Conservation (phyloP, 37 sponge, comb jelly and placozoan species). For the Hexactinellida sp. region DNA sequence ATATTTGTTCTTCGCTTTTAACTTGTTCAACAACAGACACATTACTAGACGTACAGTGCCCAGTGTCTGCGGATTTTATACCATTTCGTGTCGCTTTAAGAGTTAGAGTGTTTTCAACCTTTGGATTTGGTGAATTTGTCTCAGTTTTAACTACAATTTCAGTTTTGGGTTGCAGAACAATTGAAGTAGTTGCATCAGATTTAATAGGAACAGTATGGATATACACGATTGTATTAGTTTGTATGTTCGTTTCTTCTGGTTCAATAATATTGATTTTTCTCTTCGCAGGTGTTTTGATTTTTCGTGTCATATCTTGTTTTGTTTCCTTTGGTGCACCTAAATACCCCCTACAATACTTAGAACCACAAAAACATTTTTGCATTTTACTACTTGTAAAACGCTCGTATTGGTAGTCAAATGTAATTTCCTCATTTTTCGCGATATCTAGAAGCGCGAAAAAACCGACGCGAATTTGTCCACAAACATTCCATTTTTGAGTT, state of each 20-base stretch:
- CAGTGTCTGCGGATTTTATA: background rate
- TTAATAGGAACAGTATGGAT: background rate
- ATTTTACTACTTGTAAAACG: slow-evolving; percentile 63
- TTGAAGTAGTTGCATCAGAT: slow-evolving; percentile 11
- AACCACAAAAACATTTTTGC: slow-evolving; percentile 94
- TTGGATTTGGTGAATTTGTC: background rate
- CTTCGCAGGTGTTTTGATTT: background rate
- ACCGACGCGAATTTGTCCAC: slow-evolving; percentile 77
- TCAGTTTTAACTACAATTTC: background rate
- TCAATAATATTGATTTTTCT: background rate
- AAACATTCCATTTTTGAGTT: slow-evolving; percentile 99
- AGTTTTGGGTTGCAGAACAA: background rate
- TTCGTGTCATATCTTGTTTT: background rate
- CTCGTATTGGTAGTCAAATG: slow-evolving; percentile 95
- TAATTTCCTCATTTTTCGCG: slow-evolving; percentile 56
- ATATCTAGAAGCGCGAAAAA: slow-evolving; percentile 72
- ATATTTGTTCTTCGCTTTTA: background rate
- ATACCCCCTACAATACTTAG: slow-evolving; percentile 71
- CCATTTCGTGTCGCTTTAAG: background rate
- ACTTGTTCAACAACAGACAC: background rate
- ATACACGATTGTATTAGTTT: background rate
- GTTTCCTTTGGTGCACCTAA: slow-evolving; percentile 56
- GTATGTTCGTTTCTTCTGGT: background rate
- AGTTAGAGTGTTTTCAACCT: background rate
- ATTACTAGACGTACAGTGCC: background rate